Evolutionary conservation across 2,888 invertebrate genomes (phyloP).

Genomic region (Epirrhoe alternata): DNA sequence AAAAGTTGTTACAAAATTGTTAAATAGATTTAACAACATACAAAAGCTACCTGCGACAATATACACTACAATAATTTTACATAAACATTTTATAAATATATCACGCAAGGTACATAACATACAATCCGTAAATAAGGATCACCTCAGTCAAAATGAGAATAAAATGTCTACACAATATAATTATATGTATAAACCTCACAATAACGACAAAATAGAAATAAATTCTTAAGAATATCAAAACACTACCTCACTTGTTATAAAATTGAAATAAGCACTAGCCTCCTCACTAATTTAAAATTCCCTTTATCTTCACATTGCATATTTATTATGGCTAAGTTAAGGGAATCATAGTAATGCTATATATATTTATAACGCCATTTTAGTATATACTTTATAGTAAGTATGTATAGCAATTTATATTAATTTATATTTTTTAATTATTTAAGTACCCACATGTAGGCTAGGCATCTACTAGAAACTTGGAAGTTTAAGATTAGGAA

Average conservation of each 20-base stretch:
- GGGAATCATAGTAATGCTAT: background rate
- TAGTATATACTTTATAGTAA: background rate
- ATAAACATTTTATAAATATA: constrained; percentile 71
- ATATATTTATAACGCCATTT: background rate
- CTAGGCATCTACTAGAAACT: background rate
- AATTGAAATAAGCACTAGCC: constrained; percentile 63
- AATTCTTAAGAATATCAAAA: constrained; percentile 57
- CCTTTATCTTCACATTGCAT: constrained; percentile 2
- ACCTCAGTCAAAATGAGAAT: constrained; percentile 67
- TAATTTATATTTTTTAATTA: background rate
- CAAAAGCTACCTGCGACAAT: constrained; percentile 81
- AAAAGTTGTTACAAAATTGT: constrained; percentile 83
- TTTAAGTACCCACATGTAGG: background rate
- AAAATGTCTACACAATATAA: constrained; percentile 51
- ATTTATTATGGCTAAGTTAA: background rate
- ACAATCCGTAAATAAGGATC: constrained; percentile 66
- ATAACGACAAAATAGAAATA: constrained; percentile 54
- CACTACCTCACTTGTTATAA: constrained; percentile 50
- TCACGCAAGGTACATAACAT: constrained; percentile 68
- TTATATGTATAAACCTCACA: constrained; percentile 49
- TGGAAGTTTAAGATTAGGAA: background rate
- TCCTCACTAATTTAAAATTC: constrained; percentile 30
- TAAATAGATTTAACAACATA: constrained; percentile 82
- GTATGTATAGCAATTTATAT: background rate
- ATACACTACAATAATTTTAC: constrained; percentile 71